Evolutionary conservation across 2,797 vertebrate species (phyloP), one percentile per base, ranked within the genome.

Genomic region (Etheostoma perlongum): DNA sequence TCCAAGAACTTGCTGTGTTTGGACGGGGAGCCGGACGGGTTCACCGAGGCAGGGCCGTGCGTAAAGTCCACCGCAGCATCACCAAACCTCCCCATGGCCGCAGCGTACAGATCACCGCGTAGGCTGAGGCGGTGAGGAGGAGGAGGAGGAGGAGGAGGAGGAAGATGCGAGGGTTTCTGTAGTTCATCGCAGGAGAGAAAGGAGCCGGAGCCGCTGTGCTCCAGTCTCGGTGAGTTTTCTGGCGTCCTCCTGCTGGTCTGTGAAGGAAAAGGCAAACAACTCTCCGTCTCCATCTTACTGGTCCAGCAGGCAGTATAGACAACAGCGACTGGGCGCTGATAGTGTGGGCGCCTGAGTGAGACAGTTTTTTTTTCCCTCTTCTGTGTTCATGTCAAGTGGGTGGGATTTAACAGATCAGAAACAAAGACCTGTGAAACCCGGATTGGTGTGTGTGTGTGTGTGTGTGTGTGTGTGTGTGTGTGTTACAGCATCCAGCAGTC

Each of bases 1-100:
- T 95, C 95, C 93, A 96, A 74, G 90, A 95, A 96, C 88, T 95
- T 96, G 90, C 74, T 90, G 77, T 96, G 95, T 90, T 96, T 96
- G 74, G 90, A 91, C 1, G 95, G 93, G 1, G 95, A 93, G 4
- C 85, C 91, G 9, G 94, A 90, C 44, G 90, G 79, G 87, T 93
- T 93, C 19, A 83, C 83, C 30, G 87, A 8, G 10, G 77, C 79
- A 3, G 76, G 72, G 72, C 90, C 81, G 91, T 93, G 93, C 87
- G 91, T 92, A 91, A 94, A 94, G 76, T 93, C 91, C 75, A 89
- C 88, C 66, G 90, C 81, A 36, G 88, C 89, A 70, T 94, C 94
- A 4, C 90, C 92, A 75, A 94, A 95, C 82, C 89, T 83, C 23
- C 91, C 93, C 91, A 90, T 89, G 79, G 92, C 79, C 12, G 91